A percentile compares a stretch with the other conserved stretches of the same genome.
phyloP scores from a whole-genome alignment of 2,797 vertebrate genomes.

The Pseudochromis fuscus region DNA sequence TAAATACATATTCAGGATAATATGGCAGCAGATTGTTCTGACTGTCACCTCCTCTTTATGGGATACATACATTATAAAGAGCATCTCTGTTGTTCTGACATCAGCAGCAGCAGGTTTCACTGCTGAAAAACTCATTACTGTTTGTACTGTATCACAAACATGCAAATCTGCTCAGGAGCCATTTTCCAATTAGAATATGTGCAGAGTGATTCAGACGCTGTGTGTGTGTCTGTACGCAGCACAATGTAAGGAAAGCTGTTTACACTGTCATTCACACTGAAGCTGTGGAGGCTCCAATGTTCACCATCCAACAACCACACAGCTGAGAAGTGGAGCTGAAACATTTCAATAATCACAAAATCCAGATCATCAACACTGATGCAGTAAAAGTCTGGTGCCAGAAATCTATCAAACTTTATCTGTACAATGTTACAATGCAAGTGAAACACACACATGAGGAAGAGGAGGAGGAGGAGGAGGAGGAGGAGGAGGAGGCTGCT shows the following conservation, averaged over 20 bases:
- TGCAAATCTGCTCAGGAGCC: constrained; percentile 29
- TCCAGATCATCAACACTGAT: background rate
- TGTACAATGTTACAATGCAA: constrained; percentile 1
- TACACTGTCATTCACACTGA: constrained; percentile 12
- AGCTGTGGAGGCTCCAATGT: constrained; percentile 5
- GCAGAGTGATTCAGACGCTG: constrained; percentile 28
- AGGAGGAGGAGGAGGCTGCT: too few species aligned
- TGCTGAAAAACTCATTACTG: background rate
- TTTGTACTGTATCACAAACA: constrained; percentile 35
- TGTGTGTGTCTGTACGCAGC: constrained; percentile 13
- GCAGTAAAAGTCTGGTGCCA: background rate
- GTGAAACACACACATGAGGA: constrained; percentile 11
- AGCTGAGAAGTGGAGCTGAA: background rate
- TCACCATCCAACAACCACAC: background rate
- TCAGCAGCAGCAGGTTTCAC: background rate
- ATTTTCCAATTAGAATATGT: constrained; percentile 47
- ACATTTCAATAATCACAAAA: background rate
- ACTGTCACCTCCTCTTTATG: too few species aligned
- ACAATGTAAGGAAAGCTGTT: constrained; percentile 8
- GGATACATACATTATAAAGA: too few species aligned
- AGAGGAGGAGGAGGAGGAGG: too few species aligned
- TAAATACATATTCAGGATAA: constrained; percentile 2
- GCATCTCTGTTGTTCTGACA: too few species aligned
- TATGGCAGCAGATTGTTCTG: background rate
- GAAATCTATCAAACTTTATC: too few species aligned